Evolutionary conservation across 2,797 vertebrate species (phyloP).

Genomic region (Acrossocheilus wenchowensis): DNA sequence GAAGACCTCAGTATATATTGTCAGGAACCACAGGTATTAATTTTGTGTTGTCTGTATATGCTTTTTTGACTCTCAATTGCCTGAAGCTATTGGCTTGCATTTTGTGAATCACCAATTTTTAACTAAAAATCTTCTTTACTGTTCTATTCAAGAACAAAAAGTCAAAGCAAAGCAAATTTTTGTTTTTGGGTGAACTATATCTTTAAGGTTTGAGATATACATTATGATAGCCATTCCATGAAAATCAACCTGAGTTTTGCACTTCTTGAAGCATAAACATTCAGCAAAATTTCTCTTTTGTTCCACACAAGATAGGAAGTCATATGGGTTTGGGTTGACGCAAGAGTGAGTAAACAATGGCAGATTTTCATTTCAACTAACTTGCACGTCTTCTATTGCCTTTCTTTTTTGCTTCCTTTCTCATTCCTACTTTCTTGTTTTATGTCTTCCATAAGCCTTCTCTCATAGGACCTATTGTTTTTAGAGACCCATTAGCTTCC

Average conservation of each 20-base stretch:
- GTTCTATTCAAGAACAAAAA: not conserved
- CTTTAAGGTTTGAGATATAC: not conserved
- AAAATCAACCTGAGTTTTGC: too few species aligned
- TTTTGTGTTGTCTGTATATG: not conserved
- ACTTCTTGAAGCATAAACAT: not conserved
- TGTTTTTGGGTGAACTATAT: not conserved
- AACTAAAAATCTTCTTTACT: not conserved
- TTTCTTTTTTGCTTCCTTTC: conserved; percentile 26
- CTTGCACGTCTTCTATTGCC: not conserved
- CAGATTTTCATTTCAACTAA: not conserved
- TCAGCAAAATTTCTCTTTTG: not conserved
- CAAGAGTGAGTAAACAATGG: not conserved
- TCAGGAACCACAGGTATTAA: not conserved
- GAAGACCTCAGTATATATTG: not conserved
- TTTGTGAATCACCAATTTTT: not conserved
- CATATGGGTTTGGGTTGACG: not conserved
- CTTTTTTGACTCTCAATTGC: not conserved
- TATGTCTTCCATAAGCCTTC: conserved; percentile 48
- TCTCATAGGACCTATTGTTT: conserved; percentile 55
- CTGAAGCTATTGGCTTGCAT: not conserved
- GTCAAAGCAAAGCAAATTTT: not conserved
- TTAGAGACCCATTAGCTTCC: conserved; percentile 28
- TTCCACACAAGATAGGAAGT: not conserved
- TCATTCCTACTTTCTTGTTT: conserved; percentile 42
- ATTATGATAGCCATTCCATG: too few species aligned